Conservation (phyloP, 2,797 vertebrate genomes). For the Martes flavigula region DNA sequence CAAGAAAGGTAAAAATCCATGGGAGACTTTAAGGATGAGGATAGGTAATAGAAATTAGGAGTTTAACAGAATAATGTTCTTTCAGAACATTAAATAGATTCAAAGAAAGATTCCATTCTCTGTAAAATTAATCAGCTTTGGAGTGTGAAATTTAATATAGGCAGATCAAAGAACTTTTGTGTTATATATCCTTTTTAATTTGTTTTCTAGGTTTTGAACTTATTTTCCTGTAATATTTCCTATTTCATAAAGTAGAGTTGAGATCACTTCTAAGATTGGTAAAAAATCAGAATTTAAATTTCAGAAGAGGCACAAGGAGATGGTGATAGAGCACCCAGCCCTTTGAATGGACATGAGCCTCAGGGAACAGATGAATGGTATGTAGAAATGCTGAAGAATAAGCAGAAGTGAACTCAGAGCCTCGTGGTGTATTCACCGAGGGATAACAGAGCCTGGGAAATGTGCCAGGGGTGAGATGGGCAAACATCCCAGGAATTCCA, state of each 20-base stretch:
- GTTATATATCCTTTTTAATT: background rate
- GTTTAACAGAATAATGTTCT: background rate
- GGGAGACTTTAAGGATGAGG: background rate
- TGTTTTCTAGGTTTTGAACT: background rate
- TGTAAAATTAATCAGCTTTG: background rate
- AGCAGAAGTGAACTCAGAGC: background rate
- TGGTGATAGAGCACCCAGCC: background rate
- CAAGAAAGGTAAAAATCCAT: background rate
- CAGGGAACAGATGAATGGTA: background rate
- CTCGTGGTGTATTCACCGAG: background rate
- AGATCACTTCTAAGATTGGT: background rate
- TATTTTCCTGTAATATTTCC: background rate
- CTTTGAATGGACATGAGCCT: background rate
- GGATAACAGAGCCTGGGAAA: background rate
- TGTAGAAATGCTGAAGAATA: background rate
- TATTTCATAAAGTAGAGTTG: background rate
- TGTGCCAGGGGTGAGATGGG: background rate
- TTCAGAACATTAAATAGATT: background rate
- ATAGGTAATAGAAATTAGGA: background rate
- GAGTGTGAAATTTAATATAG: background rate
- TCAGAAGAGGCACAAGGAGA: background rate
- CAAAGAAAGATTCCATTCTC: background rate
- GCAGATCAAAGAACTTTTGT: background rate
- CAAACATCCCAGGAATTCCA: constrained; percentile 8
- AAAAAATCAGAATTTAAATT: constrained; percentile 36